phyloP scores from a whole-genome alignment of 2,888 invertebrate genomes.

The Agonopterix arenella region DNA sequence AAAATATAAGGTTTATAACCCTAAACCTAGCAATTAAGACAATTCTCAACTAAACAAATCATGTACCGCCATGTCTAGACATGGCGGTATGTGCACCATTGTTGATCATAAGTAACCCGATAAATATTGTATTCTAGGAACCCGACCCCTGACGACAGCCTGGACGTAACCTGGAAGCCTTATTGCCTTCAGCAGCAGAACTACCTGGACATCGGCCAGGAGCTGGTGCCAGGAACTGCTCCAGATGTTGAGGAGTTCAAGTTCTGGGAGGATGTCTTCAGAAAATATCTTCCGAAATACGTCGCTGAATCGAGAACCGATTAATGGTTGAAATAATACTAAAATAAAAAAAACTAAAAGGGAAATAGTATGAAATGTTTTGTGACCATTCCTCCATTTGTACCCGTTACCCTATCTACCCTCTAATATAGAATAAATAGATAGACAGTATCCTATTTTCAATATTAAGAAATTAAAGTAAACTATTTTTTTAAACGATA shows the following conservation, averaged over 20 bases:
- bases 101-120: not conserved
- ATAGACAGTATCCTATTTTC: too few species aligned
- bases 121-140: slow-evolving; percentile 15
- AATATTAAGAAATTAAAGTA: too few species aligned
- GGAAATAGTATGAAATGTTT: too few species aligned
- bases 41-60: not conserved
- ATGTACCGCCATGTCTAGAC: not conserved
- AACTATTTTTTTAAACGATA: too few species aligned
- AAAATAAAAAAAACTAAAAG: too few species aligned
- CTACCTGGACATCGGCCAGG: slow-evolving; percentile 21
- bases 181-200: slow-evolving; percentile 17
- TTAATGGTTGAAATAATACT: too few species aligned
- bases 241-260: slow-evolving; percentile 26
- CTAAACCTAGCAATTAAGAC: too few species aligned
- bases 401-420: too few species aligned
- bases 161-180: slow-evolving; percentile 19
- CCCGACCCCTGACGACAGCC: slow-evolving; percentile 21
- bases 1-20: too few species aligned
- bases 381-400: too few species aligned
- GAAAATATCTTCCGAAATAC: slow-evolving; percentile 16
- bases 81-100: too few species aligned
- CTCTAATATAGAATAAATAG: too few species aligned
- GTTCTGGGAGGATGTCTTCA: slow-evolving; percentile 31
- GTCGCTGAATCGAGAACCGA: not conserved
- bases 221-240: slow-evolving; percentile 7